Evolutionary conservation across 2,888 invertebrate species (phyloP), one percentile per base, ranked within the genome.

Genomic region (Leptopterna dolabrata): DNA sequence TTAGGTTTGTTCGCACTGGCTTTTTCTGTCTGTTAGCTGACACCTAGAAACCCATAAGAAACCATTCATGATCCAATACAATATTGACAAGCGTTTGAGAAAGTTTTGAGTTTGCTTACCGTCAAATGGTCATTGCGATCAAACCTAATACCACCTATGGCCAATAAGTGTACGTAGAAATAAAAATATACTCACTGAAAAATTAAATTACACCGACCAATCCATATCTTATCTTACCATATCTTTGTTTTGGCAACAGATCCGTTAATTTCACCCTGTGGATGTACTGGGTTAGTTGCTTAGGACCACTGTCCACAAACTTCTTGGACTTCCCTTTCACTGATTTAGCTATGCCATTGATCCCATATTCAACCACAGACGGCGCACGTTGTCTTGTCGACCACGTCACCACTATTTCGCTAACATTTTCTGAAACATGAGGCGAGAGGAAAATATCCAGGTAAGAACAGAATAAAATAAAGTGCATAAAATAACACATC

Each of bases 371-470:
- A 30, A 96, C 97, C 43, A 95, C 90, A 0, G 96, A 95, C 88
- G 93, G 93, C 24, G 89, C 90, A 0, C 96, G 95, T 90, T 95
- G 92, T 91, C 94, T 94, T 13, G 97, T 97, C 1, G 95, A 95
- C 97, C 97, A 97, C 89, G 97, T 97, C 43, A 96, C 95, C 41
- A 95, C 94, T 89, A 97, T 95, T 90, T 96, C 95, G 89, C 93
- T 93, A 81, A 93, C 92, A 90, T 93, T 93, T 89, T 95, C 95
- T 95, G 92, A 70, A 92, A 91, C 87, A 87, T 83, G 30, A n/a
- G 36, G 36, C 7, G 7, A 36, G 36, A 4, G n/a, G n/a, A n/a
- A n/a, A n/a, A n/a, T n/a, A n/a, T n/a, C n/a, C n/a, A n/a, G n/a
- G n/a, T n/a, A n/a, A n/a, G n/a, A n/a, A n/a, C n/a, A n/a, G n/a